Conservation (phyloP, 2,888 invertebrate genomes). For the Pammene fasciana region DNA sequence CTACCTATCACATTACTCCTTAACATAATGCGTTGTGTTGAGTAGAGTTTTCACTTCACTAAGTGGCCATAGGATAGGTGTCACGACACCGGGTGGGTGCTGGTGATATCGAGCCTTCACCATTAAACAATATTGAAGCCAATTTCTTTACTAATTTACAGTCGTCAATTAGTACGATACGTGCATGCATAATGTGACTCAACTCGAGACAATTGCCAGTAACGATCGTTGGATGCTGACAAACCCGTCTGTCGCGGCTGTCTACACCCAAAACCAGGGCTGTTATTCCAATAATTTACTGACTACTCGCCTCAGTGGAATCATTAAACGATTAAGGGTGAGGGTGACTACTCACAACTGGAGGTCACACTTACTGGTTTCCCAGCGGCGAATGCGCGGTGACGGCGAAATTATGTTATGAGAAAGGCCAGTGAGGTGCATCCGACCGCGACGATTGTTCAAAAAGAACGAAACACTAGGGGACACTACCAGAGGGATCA, state of each 20-base stretch:
- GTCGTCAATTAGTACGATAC: not conserved
- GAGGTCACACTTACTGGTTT: not conserved
- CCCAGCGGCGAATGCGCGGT: not conserved
- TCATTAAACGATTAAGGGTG: not conserved
- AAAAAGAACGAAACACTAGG: constrained; percentile 51
- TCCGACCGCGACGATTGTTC: constrained; percentile 55
- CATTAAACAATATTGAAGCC: too few relatives aligned
- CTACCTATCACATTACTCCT: too few relatives aligned
- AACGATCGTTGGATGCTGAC: constrained; percentile 16
- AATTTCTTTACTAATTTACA: not conserved
- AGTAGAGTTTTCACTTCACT: too few relatives aligned
- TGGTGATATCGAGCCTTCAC: too few relatives aligned
- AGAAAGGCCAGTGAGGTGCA: constrained; percentile 24
- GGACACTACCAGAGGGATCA: constrained; percentile 31
- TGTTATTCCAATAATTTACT: not conserved
- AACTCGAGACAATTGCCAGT: constrained; percentile 20
- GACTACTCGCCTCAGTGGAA: constrained; percentile 1
- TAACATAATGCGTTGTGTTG: too few relatives aligned
- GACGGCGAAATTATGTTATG: not conserved
- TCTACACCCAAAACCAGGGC: not conserved
- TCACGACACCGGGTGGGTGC: too few relatives aligned
- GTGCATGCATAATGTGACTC: constrained; percentile 13
- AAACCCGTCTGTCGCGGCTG: constrained; percentile 11
- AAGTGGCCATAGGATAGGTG: too few relatives aligned
- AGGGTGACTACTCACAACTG: not conserved